Percentiles rank a stretch among this genome's conserved stretches.
These are phyloP conservation scores for Hylomyscus alleni DNA, from an alignment of 2,797 vertebrate species.

Conservation along the genomic window DNA sequence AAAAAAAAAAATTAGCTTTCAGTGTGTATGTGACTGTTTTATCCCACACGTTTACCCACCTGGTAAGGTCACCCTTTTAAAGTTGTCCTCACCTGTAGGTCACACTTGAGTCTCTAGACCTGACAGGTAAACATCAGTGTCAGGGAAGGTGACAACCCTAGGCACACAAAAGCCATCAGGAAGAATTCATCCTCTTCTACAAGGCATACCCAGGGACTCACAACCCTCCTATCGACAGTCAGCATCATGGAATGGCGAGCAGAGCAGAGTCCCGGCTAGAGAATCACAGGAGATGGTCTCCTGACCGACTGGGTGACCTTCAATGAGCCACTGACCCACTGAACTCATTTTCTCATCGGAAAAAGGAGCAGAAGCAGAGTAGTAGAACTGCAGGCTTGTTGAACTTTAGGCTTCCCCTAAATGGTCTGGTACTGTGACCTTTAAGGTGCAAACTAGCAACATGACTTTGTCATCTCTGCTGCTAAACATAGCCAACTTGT, in stretches of 20 bases:
- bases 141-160: not conserved
- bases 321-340: not conserved
- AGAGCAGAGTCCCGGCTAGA: not conserved
- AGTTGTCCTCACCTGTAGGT: not conserved
- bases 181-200: not conserved
- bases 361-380: not conserved
- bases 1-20: too few species aligned
- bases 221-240: not conserved
- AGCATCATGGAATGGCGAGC: not conserved
- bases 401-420: slow-evolving; percentile 69
- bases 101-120: not conserved
- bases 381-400: not conserved
- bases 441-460: slow-evolving; percentile 45
- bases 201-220: not conserved
- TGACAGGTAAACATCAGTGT: rapidly evolving
- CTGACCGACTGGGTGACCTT: slow-evolving; percentile 41
- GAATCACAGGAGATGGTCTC: not conserved
- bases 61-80: not conserved
- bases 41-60: too few species aligned
- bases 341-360: slow-evolving; percentile 53
- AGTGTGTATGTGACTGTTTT: too few species aligned
- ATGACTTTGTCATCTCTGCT: slow-evolving; percentile 19
- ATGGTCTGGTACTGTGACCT: slow-evolving; percentile 66
- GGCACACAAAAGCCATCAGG: not conserved
- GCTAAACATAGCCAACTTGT: slow-evolving; percentile 23